These are phyloP conservation scores for Candidula unifasciata DNA, from an alignment of 2,888 invertebrate genomes.

Conservation along the genomic window DNA sequence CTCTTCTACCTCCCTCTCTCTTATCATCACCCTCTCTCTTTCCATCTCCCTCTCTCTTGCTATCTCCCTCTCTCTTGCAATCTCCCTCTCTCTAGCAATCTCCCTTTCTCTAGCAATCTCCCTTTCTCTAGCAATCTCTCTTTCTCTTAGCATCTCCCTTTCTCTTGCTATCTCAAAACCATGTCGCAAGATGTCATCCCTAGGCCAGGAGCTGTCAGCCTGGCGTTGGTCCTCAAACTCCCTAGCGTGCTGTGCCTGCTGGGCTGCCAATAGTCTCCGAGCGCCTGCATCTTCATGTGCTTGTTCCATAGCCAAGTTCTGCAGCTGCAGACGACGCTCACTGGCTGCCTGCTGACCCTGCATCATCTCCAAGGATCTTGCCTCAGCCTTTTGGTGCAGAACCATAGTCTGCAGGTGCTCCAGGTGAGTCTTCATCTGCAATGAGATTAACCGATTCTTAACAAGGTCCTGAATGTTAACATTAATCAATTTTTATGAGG, in stretches of 20 bases:
- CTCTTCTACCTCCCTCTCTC: neutral
- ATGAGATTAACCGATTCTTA: neutral
- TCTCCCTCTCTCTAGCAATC: too few relatives aligned
- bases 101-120: too few relatives aligned
- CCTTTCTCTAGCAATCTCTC: too few relatives aligned
- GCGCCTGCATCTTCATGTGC: conserved; percentile 9
- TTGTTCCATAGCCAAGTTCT: conserved; percentile 15
- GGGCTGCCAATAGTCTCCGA: neutral
- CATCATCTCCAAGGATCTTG: conserved; percentile 11
- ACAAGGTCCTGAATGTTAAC: neutral
- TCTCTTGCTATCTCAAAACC: neutral
- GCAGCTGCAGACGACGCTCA: neutral
- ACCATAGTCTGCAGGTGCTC: conserved; percentile 13
- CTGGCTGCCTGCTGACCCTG: neutral
- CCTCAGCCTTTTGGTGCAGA: conserved; percentile 15
- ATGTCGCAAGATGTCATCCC: neutral
- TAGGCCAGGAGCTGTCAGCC: conserved; percentile 3
- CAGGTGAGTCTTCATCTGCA: conserved; percentile 43
- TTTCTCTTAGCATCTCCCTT: too few relatives aligned
- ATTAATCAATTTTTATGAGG: too few relatives aligned
- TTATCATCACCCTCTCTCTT: too few relatives aligned
- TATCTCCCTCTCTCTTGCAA: too few relatives aligned
- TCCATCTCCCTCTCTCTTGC: too few relatives aligned
- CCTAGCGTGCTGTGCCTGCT: neutral
- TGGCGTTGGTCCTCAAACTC: neutral